A percentile compares a stretch with the other conserved stretches of the same genome.
phyloP scores from a whole-genome alignment of 64 coral and sea anemone genomes.

The Anthopleura sola region DNA sequence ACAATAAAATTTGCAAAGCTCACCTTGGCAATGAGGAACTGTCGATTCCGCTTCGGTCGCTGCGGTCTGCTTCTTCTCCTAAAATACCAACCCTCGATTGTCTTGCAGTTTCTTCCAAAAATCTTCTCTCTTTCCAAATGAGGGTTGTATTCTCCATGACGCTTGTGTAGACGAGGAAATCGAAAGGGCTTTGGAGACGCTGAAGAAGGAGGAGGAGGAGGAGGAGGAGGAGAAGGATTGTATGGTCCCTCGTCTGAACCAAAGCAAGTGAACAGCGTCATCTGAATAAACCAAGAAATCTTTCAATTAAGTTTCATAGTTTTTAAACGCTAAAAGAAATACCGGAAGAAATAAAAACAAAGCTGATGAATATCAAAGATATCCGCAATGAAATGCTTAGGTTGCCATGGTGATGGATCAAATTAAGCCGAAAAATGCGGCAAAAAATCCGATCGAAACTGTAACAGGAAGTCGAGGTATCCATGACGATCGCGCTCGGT shows the following conservation, averaged over 20 bases:
- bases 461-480: neutral
- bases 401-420: neutral
- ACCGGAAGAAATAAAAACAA: neutral
- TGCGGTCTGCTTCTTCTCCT: neutral
- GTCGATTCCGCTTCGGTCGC: neutral
- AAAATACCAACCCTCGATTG: conserved; percentile 16
- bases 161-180: neutral
- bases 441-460: neutral
- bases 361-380: neutral
- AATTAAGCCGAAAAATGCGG: neutral
- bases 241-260: neutral
- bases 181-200: neutral
- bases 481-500: no score
- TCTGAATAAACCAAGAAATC: neutral
- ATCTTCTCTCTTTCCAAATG: conserved; percentile 17
- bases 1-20: neutral
- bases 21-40: neutral
- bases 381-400: neutral
- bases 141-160: neutral
- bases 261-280: conserved; percentile 15
- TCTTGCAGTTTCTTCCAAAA: conserved; percentile 17
- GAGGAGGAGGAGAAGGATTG: neutral
- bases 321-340: neutral
- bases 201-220: neutral
- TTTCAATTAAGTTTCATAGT: neutral